A percentile compares a stretch with the other conserved stretches of the same genome.
phyloP scores from a whole-genome alignment of 2,888 invertebrate genomes.

The Augochlorella aurata region DNA sequence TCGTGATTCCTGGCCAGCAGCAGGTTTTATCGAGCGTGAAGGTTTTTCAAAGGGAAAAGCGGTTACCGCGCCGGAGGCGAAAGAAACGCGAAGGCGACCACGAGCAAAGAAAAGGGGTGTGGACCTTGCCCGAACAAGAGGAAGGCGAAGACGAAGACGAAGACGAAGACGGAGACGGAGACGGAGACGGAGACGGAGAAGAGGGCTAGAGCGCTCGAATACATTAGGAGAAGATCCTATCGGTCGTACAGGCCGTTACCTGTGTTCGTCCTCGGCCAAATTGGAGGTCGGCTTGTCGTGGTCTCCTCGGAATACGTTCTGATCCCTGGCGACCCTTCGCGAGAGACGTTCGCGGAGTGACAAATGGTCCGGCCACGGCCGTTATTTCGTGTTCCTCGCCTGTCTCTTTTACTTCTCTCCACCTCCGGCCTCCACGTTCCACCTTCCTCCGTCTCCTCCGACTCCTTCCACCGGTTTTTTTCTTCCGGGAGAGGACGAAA shows the following conservation, averaged over 20 bases:
- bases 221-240: slow-evolving; percentile 64
- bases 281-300: slow-evolving; percentile 67
- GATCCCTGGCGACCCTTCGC: slow-evolving; percentile 66
- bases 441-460: not conserved
- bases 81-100: slow-evolving; percentile 24
- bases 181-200: not conserved
- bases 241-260: slow-evolving; percentile 67
- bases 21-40: slow-evolving; percentile 58
- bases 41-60: slow-evolving; percentile 47
- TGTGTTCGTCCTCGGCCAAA: slow-evolving; percentile 70
- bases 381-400: slow-evolving; percentile 66
- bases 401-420: slow-evolving; percentile 5
- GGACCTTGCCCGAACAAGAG: too few species aligned
- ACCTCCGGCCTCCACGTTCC: not conserved
- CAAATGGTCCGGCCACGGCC: slow-evolving; percentile 65
- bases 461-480: not conserved
- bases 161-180: too few species aligned
- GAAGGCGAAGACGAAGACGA: too few species aligned
- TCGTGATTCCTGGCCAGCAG: slow-evolving; percentile 60
- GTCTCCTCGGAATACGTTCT: slow-evolving; percentile 66
- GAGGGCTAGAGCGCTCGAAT: slow-evolving; percentile 48
- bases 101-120: too few species aligned
- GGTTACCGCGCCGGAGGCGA: slow-evolving; percentile 32
- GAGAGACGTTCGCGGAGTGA: slow-evolving; percentile 63
- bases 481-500: not conserved